Percentiles rank a stretch among this genome's conserved stretches.
These are phyloP conservation scores for Oophaga sylvatica DNA, from an alignment of 2,797 vertebrate species.

Conservation along the genomic window DNA sequence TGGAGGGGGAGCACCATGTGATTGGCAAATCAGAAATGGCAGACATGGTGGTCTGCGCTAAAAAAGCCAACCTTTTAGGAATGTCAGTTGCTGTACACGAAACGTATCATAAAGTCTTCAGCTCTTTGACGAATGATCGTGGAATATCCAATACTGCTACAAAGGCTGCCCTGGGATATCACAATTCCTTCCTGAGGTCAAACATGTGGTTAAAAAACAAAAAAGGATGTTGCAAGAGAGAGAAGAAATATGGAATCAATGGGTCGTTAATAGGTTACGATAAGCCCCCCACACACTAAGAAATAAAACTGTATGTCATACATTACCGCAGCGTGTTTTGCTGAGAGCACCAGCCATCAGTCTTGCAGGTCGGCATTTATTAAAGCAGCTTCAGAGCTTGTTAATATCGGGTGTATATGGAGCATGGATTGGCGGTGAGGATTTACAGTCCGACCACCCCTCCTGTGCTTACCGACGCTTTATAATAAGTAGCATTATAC, in stretches of 20 bases:
- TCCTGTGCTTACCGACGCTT: background rate
- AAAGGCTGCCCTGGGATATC: background rate
- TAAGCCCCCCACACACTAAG: background rate
- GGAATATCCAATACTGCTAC: conserved; percentile 7
- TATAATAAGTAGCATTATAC: background rate
- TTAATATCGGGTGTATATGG: background rate
- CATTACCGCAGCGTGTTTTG: background rate
- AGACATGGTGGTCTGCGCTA: background rate
- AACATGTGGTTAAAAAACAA: conserved; percentile 13
- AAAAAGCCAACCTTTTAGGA: background rate
- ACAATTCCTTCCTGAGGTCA: conserved; percentile 24
- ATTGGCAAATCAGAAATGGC: background rate
- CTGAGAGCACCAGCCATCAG: background rate
- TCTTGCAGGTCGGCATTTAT: background rate
- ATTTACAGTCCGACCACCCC: background rate
- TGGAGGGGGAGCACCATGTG: background rate
- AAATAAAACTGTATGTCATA: background rate
- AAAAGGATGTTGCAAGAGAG: background rate
- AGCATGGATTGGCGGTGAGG: background rate
- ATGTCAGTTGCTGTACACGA: conserved; percentile 5
- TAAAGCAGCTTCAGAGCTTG: background rate
- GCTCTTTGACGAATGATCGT: background rate
- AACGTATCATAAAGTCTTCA: background rate
- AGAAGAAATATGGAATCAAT: background rate
- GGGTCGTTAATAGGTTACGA: background rate